Base-by-base conservation (phyloP, 2,113 vertebrate species). In the Edolisoma coerulescens region DNA sequence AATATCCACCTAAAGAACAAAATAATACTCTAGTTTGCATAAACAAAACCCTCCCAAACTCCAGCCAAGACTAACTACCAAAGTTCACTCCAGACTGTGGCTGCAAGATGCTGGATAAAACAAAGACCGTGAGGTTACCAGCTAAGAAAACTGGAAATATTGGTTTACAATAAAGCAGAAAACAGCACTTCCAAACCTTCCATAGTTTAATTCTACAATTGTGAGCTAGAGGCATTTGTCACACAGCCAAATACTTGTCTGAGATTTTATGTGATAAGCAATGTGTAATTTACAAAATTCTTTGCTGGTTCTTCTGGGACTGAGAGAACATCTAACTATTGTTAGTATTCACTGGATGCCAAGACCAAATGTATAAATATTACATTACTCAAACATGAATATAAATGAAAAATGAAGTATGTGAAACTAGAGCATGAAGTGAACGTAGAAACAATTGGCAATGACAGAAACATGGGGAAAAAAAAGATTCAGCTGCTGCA, bases 331-430 rank as follows among this genome's bases (percentile, higher is more conserved):
- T 88, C 77, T 91, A 90, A 63, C 84, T 94, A 84, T 59, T 27
- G 16, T 67, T 89, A 94, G 54, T 81, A 88, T 91, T 96, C 94
- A 93, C 80, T 80, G 82, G 68, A 94, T 94, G 87, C 82, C 91
- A 94, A 88, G 85, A 94, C 75, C 39, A 84, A 91, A 95, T 77
- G 63, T 91, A 96, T 95, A 94, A 96, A 95, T 94, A 90, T 86
- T 96, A 84, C 64, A 95, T 96, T 95, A 88, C 52, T 86, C 42
- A 93, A 88, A 80, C 50, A 88, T 70, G 85, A 93, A 96, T 91
- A 96, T 78, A 95, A 91, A 93, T 91, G 70, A 93, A 91, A 96
- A 95, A 92, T 42, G 35, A 87, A 73, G 47, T 50, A 61, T 86
- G 50, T 70, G 56, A 94, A 94, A 87, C 45, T 63, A 90, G 70